Base-by-base conservation (phyloP, 1,140 invertebrate species). In the Drosophila truncata region DNA sequence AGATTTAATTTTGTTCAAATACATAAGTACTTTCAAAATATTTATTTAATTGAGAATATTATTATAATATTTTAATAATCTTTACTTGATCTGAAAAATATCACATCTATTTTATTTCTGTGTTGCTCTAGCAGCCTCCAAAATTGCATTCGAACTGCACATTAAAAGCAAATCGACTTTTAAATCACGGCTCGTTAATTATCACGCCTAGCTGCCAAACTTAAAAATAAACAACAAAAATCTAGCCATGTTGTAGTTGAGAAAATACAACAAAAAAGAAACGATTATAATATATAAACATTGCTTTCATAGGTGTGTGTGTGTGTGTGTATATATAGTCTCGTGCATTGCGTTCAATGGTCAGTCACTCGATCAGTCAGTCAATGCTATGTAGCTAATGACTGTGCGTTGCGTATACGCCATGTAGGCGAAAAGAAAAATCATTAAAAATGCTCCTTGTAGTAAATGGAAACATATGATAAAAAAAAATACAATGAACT, bases 111-210 rank as follows among this genome's bases (percentile, higher is more conserved):
- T 64, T 65, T 33, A 4, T 62, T 33, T 50, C 60, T 50, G 75
- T 69, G 54, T 27, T 27, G 37, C 20, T 75, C n/a, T 54, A 54
- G 54, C 80, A 90, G 78, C 84, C 85, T 88, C 69, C 83, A 87
- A 90, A 25, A 74, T 49, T 78, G 85, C 84, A 88, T 83, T 78
- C 42, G 13, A 52, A 80, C 64, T 83, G 71, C 71, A 80, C 80
- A 83, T 80, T 78, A 73, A 80, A 37, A 78, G 66, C 46, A 80
- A 88, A 78, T 88, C 52, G 84, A 82, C 37, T 78, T 88, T 70
- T 73, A 80, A 80, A 63, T 70, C 63, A 71, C 80, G 64, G 72
- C 85, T 85, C 71, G 85, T 88, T 91, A 90, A 90, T 81, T 85
- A 85, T 85, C 85, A 77, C 85, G 87, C 85, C 81, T 81, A 58